Evolutionary conservation across 92 coral and sea anemone genomes (phyloP).

Genomic region (Epizoanthus fatuus): DNA sequence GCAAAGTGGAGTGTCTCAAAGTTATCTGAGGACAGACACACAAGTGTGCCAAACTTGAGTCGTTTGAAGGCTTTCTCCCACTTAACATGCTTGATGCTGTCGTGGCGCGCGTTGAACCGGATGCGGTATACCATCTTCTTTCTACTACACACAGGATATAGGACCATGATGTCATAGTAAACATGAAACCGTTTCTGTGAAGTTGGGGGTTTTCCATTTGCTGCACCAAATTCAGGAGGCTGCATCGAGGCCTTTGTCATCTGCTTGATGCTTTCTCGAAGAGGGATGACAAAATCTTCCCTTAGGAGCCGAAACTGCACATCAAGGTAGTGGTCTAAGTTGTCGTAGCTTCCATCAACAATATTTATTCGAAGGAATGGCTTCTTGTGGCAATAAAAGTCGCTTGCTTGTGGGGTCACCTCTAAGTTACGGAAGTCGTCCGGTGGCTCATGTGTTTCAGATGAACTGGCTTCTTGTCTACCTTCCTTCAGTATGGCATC

Average conservation of each 20-base stretch:
- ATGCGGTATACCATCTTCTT: slow-evolving; percentile 77
- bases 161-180: slow-evolving; percentile 72
- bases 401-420: slow-evolving; percentile 79
- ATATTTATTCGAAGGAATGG: slow-evolving; percentile 90
- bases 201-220: neutral
- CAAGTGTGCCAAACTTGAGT: slow-evolving; percentile 81
- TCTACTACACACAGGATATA: slow-evolving; percentile 66
- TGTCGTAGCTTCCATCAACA: slow-evolving; percentile 62
- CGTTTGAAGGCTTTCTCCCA: slow-evolving; percentile 82
- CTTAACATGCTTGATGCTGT: slow-evolving; percentile 54
- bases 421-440: slow-evolving; percentile 76
- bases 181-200: slow-evolving; percentile 44
- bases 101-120: slow-evolving; percentile 63
- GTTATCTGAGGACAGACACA: slow-evolving; percentile 84
- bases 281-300: slow-evolving; percentile 84
- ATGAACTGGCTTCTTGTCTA: slow-evolving; percentile 25
- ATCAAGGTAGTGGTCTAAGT: slow-evolving; percentile 91
- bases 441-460: slow-evolving; percentile 68
- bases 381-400: slow-evolving; percentile 58
- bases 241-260: slow-evolving; percentile 27
- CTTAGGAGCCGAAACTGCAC: slow-evolving; percentile 91
- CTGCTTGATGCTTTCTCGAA: slow-evolving; percentile 75
- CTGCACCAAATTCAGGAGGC: slow-evolving; percentile 35
- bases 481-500: slow-evolving; percentile 51
- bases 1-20: slow-evolving; percentile 76